Evolutionary conservation across 2,888 invertebrate species (phyloP).

Genomic region (Poecilus cupreus): DNA sequence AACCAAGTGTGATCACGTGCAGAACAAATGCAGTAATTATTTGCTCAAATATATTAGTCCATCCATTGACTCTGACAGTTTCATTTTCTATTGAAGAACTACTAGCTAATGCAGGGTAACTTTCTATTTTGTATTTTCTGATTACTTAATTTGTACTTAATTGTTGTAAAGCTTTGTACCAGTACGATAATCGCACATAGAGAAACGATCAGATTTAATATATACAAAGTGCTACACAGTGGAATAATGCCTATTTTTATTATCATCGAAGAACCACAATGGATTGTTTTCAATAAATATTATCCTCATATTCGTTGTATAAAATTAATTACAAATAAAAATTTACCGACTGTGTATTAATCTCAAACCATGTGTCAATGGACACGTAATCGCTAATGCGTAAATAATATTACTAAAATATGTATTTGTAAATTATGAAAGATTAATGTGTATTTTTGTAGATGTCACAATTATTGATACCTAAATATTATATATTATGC

Average conservation of each 20-base stretch:
- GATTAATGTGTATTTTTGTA: conserved; percentile 69
- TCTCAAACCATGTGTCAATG: conserved; percentile 1
- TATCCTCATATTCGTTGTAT: background rate
- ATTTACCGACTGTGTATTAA: conserved; percentile 39
- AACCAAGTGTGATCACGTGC: conserved; percentile 59
- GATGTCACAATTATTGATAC: conserved; percentile 65
- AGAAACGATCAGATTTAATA: conserved; percentile 17
- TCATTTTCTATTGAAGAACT: conserved; percentile 40
- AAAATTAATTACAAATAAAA: background rate
- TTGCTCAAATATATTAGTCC: conserved; percentile 60
- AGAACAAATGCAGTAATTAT: conserved; percentile 56
- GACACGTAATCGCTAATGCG: conserved; percentile 41
- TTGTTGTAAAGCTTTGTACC: conserved; percentile 42
- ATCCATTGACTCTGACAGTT: conserved; percentile 54
- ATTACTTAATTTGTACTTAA: conserved; percentile 52
- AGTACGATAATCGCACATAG: conserved; percentile 13
- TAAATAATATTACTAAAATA: conserved; percentile 57
- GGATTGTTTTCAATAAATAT: background rate
- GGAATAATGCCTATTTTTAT: conserved; percentile 30
- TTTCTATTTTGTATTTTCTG: conserved; percentile 42
- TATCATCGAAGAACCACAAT: conserved; percentile 3
- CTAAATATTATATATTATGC: conserved; percentile 53
- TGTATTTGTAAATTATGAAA: conserved; percentile 60
- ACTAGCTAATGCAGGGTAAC: conserved; percentile 59
- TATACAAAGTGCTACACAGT: conserved; percentile 30